Evolutionary conservation across 1,140 invertebrate species (phyloP), one percentile per base, ranked within the genome.

Genomic region (Caenorhabditis tropicalis): DNA sequence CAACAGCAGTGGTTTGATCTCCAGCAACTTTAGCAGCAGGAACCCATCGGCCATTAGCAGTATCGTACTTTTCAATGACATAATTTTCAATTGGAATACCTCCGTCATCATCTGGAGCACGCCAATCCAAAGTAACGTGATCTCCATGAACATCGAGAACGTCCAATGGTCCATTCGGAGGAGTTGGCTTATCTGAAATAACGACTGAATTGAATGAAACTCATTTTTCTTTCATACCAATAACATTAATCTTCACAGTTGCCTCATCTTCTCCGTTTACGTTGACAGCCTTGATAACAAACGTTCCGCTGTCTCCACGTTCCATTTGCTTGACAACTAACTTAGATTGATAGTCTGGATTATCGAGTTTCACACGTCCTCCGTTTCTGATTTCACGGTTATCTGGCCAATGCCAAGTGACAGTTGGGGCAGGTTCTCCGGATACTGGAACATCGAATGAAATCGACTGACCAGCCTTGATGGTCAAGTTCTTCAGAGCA

Each of bases 51-150:
- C 91, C 90, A 33, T 86, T 89, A 15, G 87, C 65, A 19, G 91
- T 83, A 82, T 91, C 90, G 39, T 91, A 83, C 79, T 90, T 91
- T 58, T 91, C 90, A 33, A 91, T 85, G 21, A 88, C 82, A 60
- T 91, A 91, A 49, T 85, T 84, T 24, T 91, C 91, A 43, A 99
- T 93, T 6, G 97, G 96, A 48, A 96, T 92, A 60, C 96, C 96
- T 83, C 97, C 97, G 88, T 98, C 96, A 91, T 99, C 96, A 91
- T 95, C 91, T 27, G 92, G 93, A 36, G 91, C 91, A 81, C 95
- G 95, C 98, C 98, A 99, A 87, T 95, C 95, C 6, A 99, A 92
- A 90, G 96, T 98, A 90, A 95, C 96, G 33, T 96, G 95, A 90
- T 98, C 96, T 84, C 97, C 98, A 90, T 97, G 95, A 0, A 99